Evolutionary conservation across 1,140 invertebrate genomes (phyloP).

Genomic region (Zaprionus capensis): DNA sequence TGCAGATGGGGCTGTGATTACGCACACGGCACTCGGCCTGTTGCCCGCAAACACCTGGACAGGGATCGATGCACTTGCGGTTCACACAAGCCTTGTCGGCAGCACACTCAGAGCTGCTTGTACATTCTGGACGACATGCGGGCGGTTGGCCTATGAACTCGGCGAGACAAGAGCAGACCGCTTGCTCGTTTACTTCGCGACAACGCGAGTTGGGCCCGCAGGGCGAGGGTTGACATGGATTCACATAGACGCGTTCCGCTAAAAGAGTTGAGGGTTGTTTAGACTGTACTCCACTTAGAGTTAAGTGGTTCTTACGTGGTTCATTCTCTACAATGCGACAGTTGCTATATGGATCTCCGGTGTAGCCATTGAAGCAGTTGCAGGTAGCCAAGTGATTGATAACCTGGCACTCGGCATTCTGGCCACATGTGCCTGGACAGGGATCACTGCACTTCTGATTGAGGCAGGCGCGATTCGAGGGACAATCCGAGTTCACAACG

Average conservation of each 20-base stretch:
- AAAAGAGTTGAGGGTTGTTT: constrained; percentile 35
- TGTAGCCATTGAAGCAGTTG: constrained; percentile 88
- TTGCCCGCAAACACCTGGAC: constrained; percentile 90
- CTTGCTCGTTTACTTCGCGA: constrained; percentile 86
- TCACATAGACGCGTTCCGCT: constrained; percentile 78
- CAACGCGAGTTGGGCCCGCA: constrained; percentile 89
- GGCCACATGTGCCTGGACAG: constrained; percentile 91
- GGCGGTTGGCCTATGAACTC: constrained; percentile 91
- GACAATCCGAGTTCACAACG: constrained; percentile 90
- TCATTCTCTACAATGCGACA: constrained; percentile 85
- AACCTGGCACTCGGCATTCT: constrained; percentile 88
- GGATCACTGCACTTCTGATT: constrained; percentile 92
- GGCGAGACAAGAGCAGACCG: constrained; percentile 90
- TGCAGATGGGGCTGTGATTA: constrained; percentile 91
- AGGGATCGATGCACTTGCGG: constrained; percentile 93
- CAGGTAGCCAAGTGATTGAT: constrained; percentile 90
- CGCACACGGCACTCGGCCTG: constrained; percentile 91
- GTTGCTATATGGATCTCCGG: constrained; percentile 89
- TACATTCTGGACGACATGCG: constrained; percentile 91
- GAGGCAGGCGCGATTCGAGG: constrained; percentile 89
- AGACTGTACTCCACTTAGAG: neutral
- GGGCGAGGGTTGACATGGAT: constrained; percentile 89
- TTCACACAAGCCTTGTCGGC: constrained; percentile 90
- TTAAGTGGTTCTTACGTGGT: constrained; percentile 85
- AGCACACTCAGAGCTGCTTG: constrained; percentile 90